phyloP scores from a whole-genome alignment of 2,797 vertebrate species.

The Lagocephalus sceleratus region DNA sequence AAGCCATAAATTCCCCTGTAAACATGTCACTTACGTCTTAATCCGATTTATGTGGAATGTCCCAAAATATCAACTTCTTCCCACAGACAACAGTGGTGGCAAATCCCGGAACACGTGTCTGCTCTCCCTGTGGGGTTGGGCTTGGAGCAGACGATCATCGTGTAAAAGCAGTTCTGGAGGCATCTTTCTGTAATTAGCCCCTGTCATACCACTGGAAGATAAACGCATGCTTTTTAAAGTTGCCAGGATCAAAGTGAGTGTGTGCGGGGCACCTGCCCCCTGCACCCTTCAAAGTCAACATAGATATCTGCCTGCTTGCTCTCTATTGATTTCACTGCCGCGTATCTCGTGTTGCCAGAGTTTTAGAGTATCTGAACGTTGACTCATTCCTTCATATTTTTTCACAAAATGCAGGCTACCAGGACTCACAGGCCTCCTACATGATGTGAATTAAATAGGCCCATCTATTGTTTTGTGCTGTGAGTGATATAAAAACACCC shows the following conservation, averaged over 20 bases:
- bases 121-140: conserved; percentile 37
- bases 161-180: conserved; percentile 30
- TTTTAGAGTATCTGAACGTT: conserved; percentile 21
- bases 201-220: conserved; percentile 41
- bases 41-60: conserved; percentile 65
- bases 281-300: conserved; percentile 42
- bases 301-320: conserved; percentile 14
- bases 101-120: conserved; percentile 28
- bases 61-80: conserved; percentile 65
- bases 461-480: conserved; percentile 29
- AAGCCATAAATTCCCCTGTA: conserved; percentile 70
- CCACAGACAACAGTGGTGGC: conserved; percentile 47
- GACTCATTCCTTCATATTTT: conserved; percentile 49
- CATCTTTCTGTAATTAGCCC: conserved; percentile 46
- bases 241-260: conserved; percentile 48
- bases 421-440: conserved; percentile 53
- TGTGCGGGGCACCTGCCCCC: conserved; percentile 11
- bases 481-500: conserved; percentile 13
- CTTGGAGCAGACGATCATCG: conserved; percentile 30
- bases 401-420: conserved; percentile 40
- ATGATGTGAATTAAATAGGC: conserved; percentile 22
- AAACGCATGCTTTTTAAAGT: conserved; percentile 41
- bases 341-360: conserved; percentile 23
- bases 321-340: conserved; percentile 32
- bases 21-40: conserved; percentile 66